These are phyloP conservation scores for Gymnocheta viridis DNA, from an alignment of 2,888 invertebrate species.

Conservation along the genomic window DNA sequence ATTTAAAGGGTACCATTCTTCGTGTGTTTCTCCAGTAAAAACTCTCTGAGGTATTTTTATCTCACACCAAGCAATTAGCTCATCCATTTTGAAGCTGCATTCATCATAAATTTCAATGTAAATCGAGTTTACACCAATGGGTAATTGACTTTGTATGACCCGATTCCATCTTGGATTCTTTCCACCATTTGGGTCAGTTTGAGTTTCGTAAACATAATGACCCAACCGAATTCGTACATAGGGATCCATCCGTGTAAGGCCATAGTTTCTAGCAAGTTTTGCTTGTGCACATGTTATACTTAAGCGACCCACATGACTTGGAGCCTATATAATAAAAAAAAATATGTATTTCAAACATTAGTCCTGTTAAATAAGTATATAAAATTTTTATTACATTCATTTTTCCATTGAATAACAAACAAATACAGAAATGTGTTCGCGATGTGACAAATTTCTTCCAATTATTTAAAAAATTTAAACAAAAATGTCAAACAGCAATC, in stretches of 20 bases:
- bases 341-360: background rate
- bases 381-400: too few relatives aligned
- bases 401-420: too few relatives aligned
- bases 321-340: slow-evolving; percentile 64
- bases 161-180: slow-evolving; percentile 98
- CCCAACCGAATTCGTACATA: slow-evolving; percentile 96
- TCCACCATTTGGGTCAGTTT: slow-evolving; percentile 96
- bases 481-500: too few relatives aligned
- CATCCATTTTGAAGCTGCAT: slow-evolving; percentile 97
- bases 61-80: slow-evolving; percentile 96
- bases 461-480: too few relatives aligned
- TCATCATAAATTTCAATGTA: slow-evolving; percentile 98
- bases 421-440: too few relatives aligned
- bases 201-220: slow-evolving; percentile 97
- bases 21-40: slow-evolving; percentile 93
- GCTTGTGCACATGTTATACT: slow-evolving; percentile 95
- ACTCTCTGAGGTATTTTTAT: slow-evolving; percentile 93
- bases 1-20: slow-evolving; percentile 96
- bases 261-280: slow-evolving; percentile 96
- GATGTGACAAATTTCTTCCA: too few relatives aligned
- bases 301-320: slow-evolving; percentile 85
- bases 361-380: too few relatives aligned
- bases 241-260: slow-evolving; percentile 97
- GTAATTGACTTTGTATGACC: slow-evolving; percentile 89
- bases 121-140: slow-evolving; percentile 93